These are phyloP conservation scores for Margaritifera margaritifera DNA, from an alignment of 2,888 invertebrate genomes.

Conservation along the genomic window DNA sequence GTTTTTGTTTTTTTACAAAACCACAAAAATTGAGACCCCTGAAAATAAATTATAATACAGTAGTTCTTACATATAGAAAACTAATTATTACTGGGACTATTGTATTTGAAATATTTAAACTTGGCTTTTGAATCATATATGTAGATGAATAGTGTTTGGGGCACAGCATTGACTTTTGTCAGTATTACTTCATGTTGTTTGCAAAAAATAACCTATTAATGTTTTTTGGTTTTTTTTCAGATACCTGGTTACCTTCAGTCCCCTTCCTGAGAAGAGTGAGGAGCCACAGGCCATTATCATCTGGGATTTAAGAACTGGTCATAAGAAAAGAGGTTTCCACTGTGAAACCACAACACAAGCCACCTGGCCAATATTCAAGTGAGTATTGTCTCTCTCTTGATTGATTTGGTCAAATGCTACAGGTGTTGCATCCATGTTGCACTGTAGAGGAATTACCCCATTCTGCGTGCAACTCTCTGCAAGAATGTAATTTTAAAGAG, in stretches of 20 bases:
- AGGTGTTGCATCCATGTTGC: not conserved
- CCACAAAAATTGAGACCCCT: too few species aligned
- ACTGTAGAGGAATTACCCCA: not conserved
- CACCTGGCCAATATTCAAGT: constrained; percentile 93
- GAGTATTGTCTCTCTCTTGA: constrained; percentile 77
- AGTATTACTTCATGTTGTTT: too few species aligned
- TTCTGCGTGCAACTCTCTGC: too few species aligned
- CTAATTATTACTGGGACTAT: too few species aligned
- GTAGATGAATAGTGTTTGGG: too few species aligned
- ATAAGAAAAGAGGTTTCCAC: constrained; percentile 91
- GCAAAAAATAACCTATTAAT: not conserved
- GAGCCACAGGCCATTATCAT: constrained; percentile 88
- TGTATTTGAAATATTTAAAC: too few species aligned
- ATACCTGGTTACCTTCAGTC: constrained; percentile 95
- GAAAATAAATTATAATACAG: too few species aligned
- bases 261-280: constrained; percentile 80
- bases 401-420: constrained; percentile 78
- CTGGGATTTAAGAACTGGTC: constrained; percentile 97
- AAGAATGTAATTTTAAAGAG: too few species aligned
- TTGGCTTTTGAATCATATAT: too few species aligned
- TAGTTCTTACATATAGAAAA: too few species aligned
- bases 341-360: constrained; percentile 77
- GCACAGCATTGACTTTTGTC: too few species aligned
- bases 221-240: constrained; percentile 65
- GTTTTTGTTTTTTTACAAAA: too few species aligned